Conservation (phyloP, 2,888 invertebrate species). For the Agrochola lota region DNA sequence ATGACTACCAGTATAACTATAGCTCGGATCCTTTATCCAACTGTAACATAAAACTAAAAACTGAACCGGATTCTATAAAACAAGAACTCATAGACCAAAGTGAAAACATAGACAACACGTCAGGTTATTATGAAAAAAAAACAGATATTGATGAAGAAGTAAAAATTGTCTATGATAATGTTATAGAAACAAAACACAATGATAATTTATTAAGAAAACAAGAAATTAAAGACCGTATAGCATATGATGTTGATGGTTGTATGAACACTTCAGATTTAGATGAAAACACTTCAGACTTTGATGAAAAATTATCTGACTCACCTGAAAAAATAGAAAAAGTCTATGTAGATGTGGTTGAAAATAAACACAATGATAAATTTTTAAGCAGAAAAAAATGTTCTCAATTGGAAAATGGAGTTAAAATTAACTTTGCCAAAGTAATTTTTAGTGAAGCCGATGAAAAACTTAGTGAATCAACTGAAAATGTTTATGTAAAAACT, state of each 20-base stretch:
- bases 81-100: slow-evolving; percentile 42
- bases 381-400: not conserved
- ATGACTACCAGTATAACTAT: slow-evolving; percentile 36
- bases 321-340: not conserved
- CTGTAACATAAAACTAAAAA: slow-evolving; percentile 14
- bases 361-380: not conserved
- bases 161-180: not conserved
- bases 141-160: not conserved
- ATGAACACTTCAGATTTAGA: not conserved
- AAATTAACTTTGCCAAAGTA: not conserved
- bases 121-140: slow-evolving; percentile 27
- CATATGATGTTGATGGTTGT: not conserved
- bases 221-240: not conserved
- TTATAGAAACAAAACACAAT: slow-evolving; percentile 4
- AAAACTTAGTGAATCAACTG: not conserved
- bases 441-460: not conserved
- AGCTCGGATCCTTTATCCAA: slow-evolving; percentile 40
- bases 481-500: slow-evolving; percentile 11
- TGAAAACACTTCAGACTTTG: not conserved
- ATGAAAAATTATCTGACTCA: not conserved
- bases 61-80: slow-evolving; percentile 38
- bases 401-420: not conserved
- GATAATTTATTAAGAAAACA: not conserved
- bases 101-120: slow-evolving; percentile 37
- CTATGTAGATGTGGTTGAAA: not conserved